Conservation (phyloP, 2,888 invertebrate species). For the Aporophyla nigra region DNA sequence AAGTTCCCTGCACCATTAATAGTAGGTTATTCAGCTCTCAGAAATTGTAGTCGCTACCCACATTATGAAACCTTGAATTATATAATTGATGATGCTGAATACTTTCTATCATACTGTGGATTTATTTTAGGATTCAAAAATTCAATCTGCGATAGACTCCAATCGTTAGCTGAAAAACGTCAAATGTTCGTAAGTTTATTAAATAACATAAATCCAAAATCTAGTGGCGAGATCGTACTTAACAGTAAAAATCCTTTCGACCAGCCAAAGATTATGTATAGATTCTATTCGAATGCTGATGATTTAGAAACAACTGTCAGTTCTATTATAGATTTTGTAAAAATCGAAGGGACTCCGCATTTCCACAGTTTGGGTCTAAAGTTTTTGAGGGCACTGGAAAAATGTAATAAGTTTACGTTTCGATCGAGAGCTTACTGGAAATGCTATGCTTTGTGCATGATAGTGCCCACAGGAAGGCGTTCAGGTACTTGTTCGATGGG, state of each 20-base stretch:
- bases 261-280: slow-evolving; percentile 26
- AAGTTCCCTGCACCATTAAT: slow-evolving; percentile 32
- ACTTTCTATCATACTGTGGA: slow-evolving; percentile 26
- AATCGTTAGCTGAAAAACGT: not conserved
- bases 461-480: not conserved
- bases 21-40: slow-evolving; percentile 32
- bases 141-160: slow-evolving; percentile 35
- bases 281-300: slow-evolving; percentile 28
- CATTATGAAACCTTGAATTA: slow-evolving; percentile 24
- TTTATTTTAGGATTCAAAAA: slow-evolving; percentile 35
- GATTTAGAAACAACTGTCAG: slow-evolving; percentile 37
- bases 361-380: slow-evolving; percentile 28
- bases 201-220: slow-evolving; percentile 19
- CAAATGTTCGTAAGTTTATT: slow-evolving; percentile 27
- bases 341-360: slow-evolving; percentile 29
- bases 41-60: slow-evolving; percentile 7
- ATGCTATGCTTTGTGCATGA: slow-evolving; percentile 49
- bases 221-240: slow-evolving; percentile 34
- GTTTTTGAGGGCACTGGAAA: slow-evolving; percentile 8
- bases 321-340: slow-evolving; percentile 20
- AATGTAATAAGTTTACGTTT: slow-evolving; percentile 21
- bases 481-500: slow-evolving; percentile 52
- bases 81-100: slow-evolving; percentile 20
- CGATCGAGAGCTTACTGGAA: slow-evolving; percentile 22
- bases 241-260: slow-evolving; percentile 36